Conservation (phyloP, 2,113 vertebrate genomes). For the Pseudolaguvia tuberculata region DNA sequence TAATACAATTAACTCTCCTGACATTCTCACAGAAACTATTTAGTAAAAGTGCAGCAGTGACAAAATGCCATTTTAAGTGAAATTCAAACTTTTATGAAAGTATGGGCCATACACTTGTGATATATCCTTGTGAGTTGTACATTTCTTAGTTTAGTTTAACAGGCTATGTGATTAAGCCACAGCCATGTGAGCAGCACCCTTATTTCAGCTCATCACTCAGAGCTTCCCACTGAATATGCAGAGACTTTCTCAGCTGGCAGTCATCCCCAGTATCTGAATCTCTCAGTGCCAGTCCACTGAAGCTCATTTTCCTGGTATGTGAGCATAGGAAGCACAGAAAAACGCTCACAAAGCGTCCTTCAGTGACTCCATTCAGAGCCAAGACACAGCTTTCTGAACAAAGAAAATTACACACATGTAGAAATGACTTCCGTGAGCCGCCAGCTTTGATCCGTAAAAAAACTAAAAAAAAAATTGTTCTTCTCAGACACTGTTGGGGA, state of each 20-base stretch:
- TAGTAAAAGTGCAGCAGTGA: neutral
- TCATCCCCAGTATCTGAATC: conserved; percentile 14
- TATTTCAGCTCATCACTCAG: conserved; percentile 26
- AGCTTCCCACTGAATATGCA: conserved; percentile 28
- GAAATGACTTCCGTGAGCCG: conserved; percentile 62
- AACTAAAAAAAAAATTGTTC: conserved; percentile 54
- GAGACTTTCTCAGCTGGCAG: conserved; percentile 26
- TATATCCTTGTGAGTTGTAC: neutral
- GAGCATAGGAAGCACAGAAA: conserved; percentile 55
- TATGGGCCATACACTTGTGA: neutral
- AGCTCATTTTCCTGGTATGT: conserved; percentile 61
- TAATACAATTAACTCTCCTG: neutral
- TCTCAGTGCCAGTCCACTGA: conserved; percentile 58
- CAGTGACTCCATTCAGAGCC: conserved; percentile 66
- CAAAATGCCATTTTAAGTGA: neutral
- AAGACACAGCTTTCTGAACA: conserved; percentile 65
- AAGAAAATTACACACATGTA: conserved; percentile 68
- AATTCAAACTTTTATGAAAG: neutral
- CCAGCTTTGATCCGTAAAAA: conserved; percentile 67
- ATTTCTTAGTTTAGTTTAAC: conserved; percentile 18
- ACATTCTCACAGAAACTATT: neutral
- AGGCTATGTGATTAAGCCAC: conserved; percentile 18
- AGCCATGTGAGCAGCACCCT: conserved; percentile 15
- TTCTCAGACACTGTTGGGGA: conserved; percentile 52
- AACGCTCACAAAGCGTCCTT: conserved; percentile 59